Evolutionary conservation across 2,797 vertebrate species (phyloP), one percentile per base, ranked within the genome.

Genomic region (Nannoperca australis): DNA sequence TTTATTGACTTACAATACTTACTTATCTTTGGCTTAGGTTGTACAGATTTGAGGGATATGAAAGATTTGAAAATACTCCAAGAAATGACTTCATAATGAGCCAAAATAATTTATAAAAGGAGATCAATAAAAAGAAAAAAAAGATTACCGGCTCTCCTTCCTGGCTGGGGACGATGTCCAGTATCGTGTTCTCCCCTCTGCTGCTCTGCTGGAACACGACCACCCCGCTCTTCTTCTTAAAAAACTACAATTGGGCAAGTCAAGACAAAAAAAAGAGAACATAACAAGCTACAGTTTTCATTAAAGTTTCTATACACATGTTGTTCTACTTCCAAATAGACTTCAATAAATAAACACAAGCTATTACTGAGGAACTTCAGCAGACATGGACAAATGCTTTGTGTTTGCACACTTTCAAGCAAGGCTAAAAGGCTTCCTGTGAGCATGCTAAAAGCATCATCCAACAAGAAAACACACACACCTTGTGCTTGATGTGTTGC

Each of bases 131-230:
- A 70, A 42, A 53, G 0, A 65, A 69, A 59, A 59, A 2, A 5
- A 70, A 64, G 7, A 76, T 96, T 87, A 98, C 97, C 75, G 86
- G 86, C 38, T 96, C 96, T 82, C 86, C 89, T 49, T 96, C 92
- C 5, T 94, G 91, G 85, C 80, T 84, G 69, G 73, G 51, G 64
- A 91, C 45, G 84, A 99, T 96, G 51, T 99, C 96, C 85, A 99
- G 93, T 30, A 99, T 96, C 95, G 96, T 97, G 92, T 98, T 99
- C 89, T 99, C 98, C 82, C 97, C 97, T 85, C 98, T 94, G 93
- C 98, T 99, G 91, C 96, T 97, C 92, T 99, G 97, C 91, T 99
- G 98, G 93, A 99, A 99, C 73, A 99, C 97, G 42, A 98, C 94
- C 63, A 99, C 98, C 0, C 97, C 97, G 15, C 85, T 93, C 95